Evolutionary conservation across 2,888 invertebrate genomes (phyloP).

Genomic region (Megastigmus dorsalis): DNA sequence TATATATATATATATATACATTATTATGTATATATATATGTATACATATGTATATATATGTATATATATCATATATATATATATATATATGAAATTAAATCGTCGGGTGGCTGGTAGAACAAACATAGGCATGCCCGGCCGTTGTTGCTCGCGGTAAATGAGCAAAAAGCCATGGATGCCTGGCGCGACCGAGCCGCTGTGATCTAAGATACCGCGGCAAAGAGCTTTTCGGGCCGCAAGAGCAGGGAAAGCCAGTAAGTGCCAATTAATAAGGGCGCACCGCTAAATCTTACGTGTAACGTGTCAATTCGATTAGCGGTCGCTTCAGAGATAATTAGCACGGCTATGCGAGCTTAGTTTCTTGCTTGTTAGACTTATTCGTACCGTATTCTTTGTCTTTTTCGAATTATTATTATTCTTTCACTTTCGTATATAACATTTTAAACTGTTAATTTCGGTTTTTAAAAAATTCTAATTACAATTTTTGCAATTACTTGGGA

Average conservation of each 20-base stretch:
- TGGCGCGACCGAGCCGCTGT: background rate
- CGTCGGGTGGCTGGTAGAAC: background rate
- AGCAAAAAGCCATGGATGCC: background rate
- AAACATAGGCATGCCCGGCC: no score
- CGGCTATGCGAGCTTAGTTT: background rate
- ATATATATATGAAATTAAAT: background rate
- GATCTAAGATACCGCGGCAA: slow-evolving; percentile 11
- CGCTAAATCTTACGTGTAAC: slow-evolving; percentile 16
- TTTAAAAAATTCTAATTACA: no score
- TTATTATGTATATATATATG: no score
- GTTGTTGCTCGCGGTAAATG: background rate
- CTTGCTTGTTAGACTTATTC: no score
- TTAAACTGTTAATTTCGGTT: no score
- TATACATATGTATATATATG: no score
- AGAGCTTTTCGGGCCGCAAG: slow-evolving; percentile 1
- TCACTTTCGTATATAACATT: no score
- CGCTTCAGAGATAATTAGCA: slow-evolving; percentile 57
- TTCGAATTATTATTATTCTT: no score
- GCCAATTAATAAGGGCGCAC: slow-evolving; percentile 32
- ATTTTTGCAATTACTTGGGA: no score
- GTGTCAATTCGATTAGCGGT: slow-evolving; percentile 49
- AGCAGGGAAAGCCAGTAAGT: background rate
- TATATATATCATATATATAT: no score
- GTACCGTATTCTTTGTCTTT: no score
- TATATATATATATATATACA: no score